Conservation (phyloP, 2,113 vertebrate species). For the Ginglymostoma cirratum region DNA sequence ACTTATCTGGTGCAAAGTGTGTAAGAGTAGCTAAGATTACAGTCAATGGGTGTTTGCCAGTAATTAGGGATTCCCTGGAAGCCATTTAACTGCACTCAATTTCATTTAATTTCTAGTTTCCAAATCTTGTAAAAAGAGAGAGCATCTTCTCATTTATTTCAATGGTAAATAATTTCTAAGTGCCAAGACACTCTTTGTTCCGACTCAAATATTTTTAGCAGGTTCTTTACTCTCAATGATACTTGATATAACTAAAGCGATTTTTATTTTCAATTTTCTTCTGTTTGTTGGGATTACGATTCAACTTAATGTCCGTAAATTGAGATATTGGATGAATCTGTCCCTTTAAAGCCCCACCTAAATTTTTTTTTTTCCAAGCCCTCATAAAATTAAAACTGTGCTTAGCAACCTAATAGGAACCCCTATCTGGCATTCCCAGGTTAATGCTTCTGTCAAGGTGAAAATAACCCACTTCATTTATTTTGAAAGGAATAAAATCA, state of each 20-base stretch:
- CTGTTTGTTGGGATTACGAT: neutral
- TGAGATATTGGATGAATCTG: neutral
- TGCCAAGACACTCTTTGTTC: neutral
- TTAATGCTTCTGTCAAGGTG: neutral
- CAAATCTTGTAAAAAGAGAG: neutral
- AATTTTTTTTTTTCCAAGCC: neutral
- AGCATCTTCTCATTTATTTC: neutral
- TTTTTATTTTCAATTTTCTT: neutral
- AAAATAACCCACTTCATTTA: neutral
- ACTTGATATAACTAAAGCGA: neutral
- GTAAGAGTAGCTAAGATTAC: neutral
- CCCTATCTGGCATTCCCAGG: neutral
- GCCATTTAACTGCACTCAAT: neutral
- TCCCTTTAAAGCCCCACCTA: neutral
- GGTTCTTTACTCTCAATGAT: neutral
- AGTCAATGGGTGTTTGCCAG: neutral
- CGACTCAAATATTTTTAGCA: neutral
- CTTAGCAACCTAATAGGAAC: neutral
- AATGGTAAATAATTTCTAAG: neutral
- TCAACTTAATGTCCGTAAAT: neutral
- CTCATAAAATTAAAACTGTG: neutral
- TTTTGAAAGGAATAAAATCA: neutral
- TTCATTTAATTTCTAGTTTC: neutral
- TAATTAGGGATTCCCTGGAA: neutral
- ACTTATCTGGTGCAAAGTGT: neutral